These are phyloP conservation scores for Protonemura montana DNA, from an alignment of 2,888 invertebrate genomes.

Conservation along the genomic window DNA sequence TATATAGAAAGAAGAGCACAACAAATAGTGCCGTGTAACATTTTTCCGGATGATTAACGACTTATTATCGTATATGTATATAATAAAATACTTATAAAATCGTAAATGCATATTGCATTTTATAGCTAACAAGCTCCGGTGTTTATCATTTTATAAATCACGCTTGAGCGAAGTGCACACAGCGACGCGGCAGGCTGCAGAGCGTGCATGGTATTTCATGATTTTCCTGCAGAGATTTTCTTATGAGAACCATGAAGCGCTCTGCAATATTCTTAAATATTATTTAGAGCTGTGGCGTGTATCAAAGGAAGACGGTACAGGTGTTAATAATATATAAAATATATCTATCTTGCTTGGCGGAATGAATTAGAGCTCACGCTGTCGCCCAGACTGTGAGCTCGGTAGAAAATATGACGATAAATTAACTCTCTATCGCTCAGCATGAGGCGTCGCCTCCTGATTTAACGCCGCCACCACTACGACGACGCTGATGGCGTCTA, in stretches of 20 bases:
- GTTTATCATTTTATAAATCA: background rate
- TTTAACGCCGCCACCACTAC: background rate
- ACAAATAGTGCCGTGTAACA: background rate
- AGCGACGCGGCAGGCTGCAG: background rate
- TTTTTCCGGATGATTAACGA: background rate
- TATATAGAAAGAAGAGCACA: background rate
- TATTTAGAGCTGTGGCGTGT: background rate
- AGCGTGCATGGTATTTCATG: background rate
- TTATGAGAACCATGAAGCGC: background rate
- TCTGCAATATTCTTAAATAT: background rate
- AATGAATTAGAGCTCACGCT: background rate
- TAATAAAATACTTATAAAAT: constrained; percentile 1
- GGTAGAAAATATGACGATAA: background rate
- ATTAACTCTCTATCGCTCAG: background rate
- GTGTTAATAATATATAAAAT: constrained; percentile 12
- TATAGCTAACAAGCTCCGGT: background rate
- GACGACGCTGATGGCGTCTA: background rate
- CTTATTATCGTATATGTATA: background rate
- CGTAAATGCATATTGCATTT: constrained; percentile 12
- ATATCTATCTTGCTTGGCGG: background rate
- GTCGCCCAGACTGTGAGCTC: background rate
- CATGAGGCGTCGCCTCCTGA: background rate
- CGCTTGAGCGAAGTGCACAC: background rate
- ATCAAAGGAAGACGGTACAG: constrained; percentile 2
- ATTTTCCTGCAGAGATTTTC: background rate